These are phyloP conservation scores for Microtus montanus DNA, from an alignment of 2,113 vertebrate genomes.

Conservation along the genomic window DNA sequence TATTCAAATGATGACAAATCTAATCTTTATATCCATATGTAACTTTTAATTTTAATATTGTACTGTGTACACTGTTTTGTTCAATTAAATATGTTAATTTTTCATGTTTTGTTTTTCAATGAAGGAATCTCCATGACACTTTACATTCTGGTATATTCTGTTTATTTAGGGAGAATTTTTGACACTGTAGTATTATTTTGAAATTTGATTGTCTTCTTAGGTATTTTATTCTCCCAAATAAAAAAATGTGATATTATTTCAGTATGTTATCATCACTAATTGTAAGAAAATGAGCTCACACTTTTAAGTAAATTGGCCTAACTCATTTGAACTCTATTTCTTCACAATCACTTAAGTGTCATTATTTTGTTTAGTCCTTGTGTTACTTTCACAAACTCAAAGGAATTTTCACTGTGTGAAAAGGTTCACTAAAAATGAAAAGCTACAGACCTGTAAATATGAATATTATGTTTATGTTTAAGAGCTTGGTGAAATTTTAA, in stretches of 20 bases:
- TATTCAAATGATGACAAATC: constrained; percentile 12
- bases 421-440: constrained; percentile 18
- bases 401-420: background rate
- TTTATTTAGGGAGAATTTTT: background rate
- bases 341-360: background rate
- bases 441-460: background rate
- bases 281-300: background rate
- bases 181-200: background rate
- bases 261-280: constrained; percentile 23
- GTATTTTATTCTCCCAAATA: constrained; percentile 36
- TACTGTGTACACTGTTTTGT: background rate
- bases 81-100: background rate
- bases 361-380: background rate
- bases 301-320: background rate
- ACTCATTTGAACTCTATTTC: background rate
- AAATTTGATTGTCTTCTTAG: constrained; percentile 56
- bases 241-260: background rate
- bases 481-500: background rate
- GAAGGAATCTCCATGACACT: background rate
- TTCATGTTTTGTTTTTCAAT: background rate
- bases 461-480: background rate
- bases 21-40: background rate
- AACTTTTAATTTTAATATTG: constrained; percentile 16
- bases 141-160: background rate
- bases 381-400: background rate